Evolutionary conservation across 2,113 vertebrate genomes (phyloP), one percentile per base, ranked within the genome.

Genomic region (Malurus elegans): DNA sequence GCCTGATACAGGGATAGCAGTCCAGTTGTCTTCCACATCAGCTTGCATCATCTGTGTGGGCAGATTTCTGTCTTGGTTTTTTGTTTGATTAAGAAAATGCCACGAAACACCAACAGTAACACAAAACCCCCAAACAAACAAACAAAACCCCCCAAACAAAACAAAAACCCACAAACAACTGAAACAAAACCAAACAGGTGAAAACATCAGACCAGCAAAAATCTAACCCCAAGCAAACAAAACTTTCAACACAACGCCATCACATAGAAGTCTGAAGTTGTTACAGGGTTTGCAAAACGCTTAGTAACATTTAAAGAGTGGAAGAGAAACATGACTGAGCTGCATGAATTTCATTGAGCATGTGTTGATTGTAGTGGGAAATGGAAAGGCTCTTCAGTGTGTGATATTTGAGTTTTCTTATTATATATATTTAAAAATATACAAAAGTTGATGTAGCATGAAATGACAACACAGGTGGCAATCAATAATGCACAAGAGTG

Each of bases 401-500:
- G 24, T 44, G 66, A 48, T 17, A 80, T 74, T 7, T 44, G 14
- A 60, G 13, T 69, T 76, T 71, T 69, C 36, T 73, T 57, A 29
- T 56, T 45, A 15, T 69, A 47, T 81, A 2, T 67, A 17, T 93
- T 64, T 62, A 62, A 83, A 81, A 89, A 62, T 26, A 89, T 86
- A 71, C 36, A 74, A 14, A 84, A 90, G 8, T 74, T 75, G 57
- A 24, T 88, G 62, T 92, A 62, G 71, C 32, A 14, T 75, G 79
- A 80, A 95, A 85, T 74, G 78, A 51, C 78, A 84, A 38, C 60
- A 38, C 31, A 57, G 79, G 78, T 85, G 70, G 38, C 50, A 78
- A 88, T 84, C 62, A 88, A 40, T 92, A 87, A 85, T 90, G 48
- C 40, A 81, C 45, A 25, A 61, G 50, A 50, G 40, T 90, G 81